Evolutionary conservation across 2,888 invertebrate genomes (phyloP).

Genomic region (Lasioglossum malachurum): DNA sequence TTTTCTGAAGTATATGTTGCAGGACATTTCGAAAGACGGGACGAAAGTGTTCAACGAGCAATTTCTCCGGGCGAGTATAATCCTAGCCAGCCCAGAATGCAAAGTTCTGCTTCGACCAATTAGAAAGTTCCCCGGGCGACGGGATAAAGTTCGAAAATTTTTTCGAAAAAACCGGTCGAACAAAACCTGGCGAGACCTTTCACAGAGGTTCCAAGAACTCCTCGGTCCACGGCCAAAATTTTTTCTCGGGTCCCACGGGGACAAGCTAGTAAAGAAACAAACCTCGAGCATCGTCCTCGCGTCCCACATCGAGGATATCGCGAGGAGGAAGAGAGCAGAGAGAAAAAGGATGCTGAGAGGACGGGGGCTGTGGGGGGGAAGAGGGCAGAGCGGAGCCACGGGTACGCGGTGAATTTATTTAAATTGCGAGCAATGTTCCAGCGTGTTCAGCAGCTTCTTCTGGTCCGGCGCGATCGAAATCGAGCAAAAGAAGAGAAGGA

Average conservation of each 20-base stretch:
- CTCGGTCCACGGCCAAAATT: neutral
- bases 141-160: neutral
- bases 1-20: neutral
- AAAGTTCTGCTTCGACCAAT: neutral
- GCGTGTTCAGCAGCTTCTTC: conserved; percentile 84
- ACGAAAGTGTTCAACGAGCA: neutral
- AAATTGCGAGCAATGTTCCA: conserved; percentile 84
- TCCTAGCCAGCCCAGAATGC: neutral
- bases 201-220: neutral
- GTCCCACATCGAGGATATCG: conserved; percentile 11
- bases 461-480: conserved; percentile 70
- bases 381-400: conserved; percentile 49
- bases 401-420: conserved; percentile 82
- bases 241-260: neutral
- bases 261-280: conserved; percentile 10
- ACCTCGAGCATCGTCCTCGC: conserved; percentile 9
- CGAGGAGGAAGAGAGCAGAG: conserved; percentile 5
- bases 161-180: neutral
- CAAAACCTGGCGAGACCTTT: neutral
- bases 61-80: neutral
- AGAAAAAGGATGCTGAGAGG: conserved; percentile 25
- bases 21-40: neutral
- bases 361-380: conserved; percentile 18
- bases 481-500: conserved; percentile 58
- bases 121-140: neutral